These are phyloP conservation scores for Trachymyrmex septentrionalis DNA, from an alignment of 1,140 invertebrate species.

Conservation along the genomic window DNA sequence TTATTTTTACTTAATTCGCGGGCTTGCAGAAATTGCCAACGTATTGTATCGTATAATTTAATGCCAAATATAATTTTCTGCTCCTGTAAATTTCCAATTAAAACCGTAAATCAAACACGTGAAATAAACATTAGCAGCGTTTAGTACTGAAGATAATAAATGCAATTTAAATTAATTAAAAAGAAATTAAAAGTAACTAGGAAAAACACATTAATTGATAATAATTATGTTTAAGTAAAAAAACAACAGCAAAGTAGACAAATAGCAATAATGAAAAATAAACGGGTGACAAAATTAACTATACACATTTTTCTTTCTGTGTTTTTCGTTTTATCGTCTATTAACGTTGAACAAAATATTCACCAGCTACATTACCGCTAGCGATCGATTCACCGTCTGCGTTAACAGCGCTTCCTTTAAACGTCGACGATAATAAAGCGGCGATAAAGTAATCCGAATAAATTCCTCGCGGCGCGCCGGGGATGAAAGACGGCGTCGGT, in stretches of 20 bases:
- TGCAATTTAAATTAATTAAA: constrained; percentile 22
- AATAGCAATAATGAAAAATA: constrained; percentile 17
- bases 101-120: constrained; percentile 27
- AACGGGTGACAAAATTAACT: neutral
- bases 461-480: constrained; percentile 44
- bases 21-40: neutral
- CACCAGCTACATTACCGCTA: neutral
- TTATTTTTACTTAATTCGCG: constrained; percentile 12
- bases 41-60: constrained; percentile 6
- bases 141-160: neutral
- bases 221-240: constrained; percentile 26
- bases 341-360: constrained; percentile 18
- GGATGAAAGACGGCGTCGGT: constrained; percentile 52
- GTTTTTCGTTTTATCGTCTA: neutral
- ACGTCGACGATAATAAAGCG: constrained; percentile 51
- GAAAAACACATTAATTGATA: neutral
- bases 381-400: constrained; percentile 36
- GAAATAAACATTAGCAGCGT: constrained; percentile 7
- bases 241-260: neutral
- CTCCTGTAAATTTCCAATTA: neutral
- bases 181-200: constrained; percentile 24
- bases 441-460: constrained; percentile 64
- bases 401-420: constrained; percentile 45
- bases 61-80: constrained; percentile 12
- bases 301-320: neutral